Evolutionary conservation across 2,888 invertebrate genomes (phyloP).

Genomic region (Sepiola atlantica): DNA sequence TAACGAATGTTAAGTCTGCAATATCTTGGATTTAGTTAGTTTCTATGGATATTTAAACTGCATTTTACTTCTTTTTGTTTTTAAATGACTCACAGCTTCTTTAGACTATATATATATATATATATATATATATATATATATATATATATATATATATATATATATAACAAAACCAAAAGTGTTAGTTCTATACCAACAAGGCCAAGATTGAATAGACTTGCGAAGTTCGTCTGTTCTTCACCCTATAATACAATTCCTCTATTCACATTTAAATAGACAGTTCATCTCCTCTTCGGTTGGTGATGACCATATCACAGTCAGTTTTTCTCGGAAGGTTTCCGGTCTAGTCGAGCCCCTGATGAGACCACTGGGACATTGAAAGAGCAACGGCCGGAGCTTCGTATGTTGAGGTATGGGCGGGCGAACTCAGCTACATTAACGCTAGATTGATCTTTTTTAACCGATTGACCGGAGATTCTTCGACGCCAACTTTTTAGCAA

Average conservation of each 20-base stretch:
- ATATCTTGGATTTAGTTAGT: no score
- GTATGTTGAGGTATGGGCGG: not conserved
- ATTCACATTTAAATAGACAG: not conserved
- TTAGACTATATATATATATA: no score
- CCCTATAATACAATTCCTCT: not conserved
- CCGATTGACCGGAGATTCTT: not conserved
- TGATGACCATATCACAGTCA: not conserved
- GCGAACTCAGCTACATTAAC: not conserved
- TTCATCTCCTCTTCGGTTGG: not conserved
- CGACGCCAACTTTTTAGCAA: not conserved
- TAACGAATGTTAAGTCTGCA: no score
- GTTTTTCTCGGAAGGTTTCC: not conserved
- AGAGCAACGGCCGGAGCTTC: not conserved
- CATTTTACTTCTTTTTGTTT: no score
- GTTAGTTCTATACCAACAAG: not conserved
- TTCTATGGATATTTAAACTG: no score
- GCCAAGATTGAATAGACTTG: not conserved
- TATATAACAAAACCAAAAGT: not conserved
- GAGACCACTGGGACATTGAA: not conserved
- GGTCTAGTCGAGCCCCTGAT: not conserved
- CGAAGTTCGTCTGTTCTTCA: not conserved
- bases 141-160: no score
- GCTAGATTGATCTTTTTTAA: not conserved
- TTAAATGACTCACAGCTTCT: no score
- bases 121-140: no score